Evolutionary conservation across 2,888 invertebrate species (phyloP).

Genomic region (Adineta ricciae): DNA sequence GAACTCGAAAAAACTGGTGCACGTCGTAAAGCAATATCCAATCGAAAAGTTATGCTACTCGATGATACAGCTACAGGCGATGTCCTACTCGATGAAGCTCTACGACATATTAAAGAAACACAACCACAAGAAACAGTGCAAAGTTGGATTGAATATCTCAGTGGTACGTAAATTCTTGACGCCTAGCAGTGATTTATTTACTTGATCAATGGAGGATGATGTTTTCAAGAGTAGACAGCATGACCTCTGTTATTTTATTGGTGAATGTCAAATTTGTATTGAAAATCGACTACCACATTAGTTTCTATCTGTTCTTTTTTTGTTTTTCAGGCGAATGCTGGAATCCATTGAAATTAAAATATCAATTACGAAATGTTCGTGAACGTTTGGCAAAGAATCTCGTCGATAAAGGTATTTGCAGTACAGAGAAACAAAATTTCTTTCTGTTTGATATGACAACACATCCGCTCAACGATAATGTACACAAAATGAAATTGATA

Average conservation of each 20-base stretch:
- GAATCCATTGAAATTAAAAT: constrained; percentile 95
- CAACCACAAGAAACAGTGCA: constrained; percentile 75
- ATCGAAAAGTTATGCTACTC: constrained; percentile 65
- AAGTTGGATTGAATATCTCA: constrained; percentile 98
- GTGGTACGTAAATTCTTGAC: constrained; percentile 68
- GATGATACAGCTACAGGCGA: constrained; percentile 90
- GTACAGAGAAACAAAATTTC: constrained; percentile 98
- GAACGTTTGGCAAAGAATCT: constrained; percentile 97
- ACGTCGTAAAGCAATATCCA: constrained; percentile 72
- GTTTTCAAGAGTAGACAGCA: too few relatives aligned
- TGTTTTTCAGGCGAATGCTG: constrained; percentile 78
- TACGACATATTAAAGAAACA: constrained; percentile 86
- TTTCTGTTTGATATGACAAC: constrained; percentile 99
- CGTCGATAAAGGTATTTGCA: constrained; percentile 95
- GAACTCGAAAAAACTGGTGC: constrained; percentile 93
- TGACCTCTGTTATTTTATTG: too few relatives aligned
- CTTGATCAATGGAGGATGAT: too few relatives aligned
- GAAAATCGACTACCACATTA: too few relatives aligned
- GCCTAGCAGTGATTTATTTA: too few relatives aligned
- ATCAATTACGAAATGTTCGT: constrained; percentile 94
- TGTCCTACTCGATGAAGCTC: constrained; percentile 73
- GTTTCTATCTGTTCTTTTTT: too few relatives aligned
- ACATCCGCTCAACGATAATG: constrained; percentile 89
- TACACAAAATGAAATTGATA: constrained; percentile 85
- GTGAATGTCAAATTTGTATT: too few relatives aligned